Evolutionary conservation across 1,140 invertebrate genomes (phyloP), one percentile per base, ranked within the genome.

Genomic region (Dendroctonus ponderosae): DNA sequence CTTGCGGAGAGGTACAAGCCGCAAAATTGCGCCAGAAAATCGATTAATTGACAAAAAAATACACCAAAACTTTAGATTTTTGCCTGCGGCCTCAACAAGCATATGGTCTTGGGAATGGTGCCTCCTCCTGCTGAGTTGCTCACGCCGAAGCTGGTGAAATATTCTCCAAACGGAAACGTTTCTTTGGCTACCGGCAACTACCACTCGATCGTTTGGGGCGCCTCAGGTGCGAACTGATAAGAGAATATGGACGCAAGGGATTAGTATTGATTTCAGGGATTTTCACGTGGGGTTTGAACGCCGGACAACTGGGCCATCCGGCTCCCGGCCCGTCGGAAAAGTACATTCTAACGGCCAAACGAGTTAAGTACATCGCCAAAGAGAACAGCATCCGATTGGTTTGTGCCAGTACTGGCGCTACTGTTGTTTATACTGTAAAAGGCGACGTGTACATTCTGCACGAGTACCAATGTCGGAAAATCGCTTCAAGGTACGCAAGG

Each of bases 361-460:
- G 67, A 15, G 69, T 77, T 11, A 72, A 49, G 38, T 44, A 59
- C 51, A 58, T 74, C 7, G 70, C 59, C 11, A 62, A 63, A 26
- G 69, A 75, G 9, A 61, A 62, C 66, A 46, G 54, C 50, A 74
- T 79, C 26, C 72, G 66, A 50, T 60, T 66, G 39, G 88, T 88
- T 7, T 82, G 81, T 8, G 84, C 84, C 2, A 86, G 84, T 66
- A 87, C 88, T 78, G 89, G 86, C 3, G 88, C 89, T 37, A 89
- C 86, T 5, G 85, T 88, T 6, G 79, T 88, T 64, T 82, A 84
- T 6, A 88, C 86, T 0, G 82, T 79, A 53, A 82, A 82, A 48
- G 89, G 89, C 0, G 85, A 89, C 75, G 82, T 91, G 39, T 91
- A 85, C 78, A 79, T 89, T 9, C 78, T 91, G 5, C 85, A 90